These are phyloP conservation scores for Hormaphis cornu DNA, from an alignment of 1,140 invertebrate genomes.

Conservation along the genomic window DNA sequence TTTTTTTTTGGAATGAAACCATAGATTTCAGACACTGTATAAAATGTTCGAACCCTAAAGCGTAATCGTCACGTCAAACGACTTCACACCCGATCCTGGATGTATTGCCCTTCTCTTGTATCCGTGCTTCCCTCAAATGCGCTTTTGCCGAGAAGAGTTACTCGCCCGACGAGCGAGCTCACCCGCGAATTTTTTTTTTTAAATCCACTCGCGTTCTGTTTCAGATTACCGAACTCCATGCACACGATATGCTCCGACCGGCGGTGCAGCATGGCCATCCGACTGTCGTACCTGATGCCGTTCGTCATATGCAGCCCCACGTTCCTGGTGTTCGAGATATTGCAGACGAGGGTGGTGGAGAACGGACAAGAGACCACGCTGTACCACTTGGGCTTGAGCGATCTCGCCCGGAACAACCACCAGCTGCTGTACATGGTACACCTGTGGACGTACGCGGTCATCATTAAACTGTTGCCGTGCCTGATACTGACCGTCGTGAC, in stretches of 20 bases:
- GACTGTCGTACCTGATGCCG: conserved; percentile 68
- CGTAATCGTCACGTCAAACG: too few relatives aligned
- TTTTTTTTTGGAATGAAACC: background rate
- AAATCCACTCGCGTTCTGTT: background rate
- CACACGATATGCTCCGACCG: conserved; percentile 65
- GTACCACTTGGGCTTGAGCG: conserved; percentile 49
- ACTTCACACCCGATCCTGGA: too few relatives aligned
- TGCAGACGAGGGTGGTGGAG: conserved; percentile 35
- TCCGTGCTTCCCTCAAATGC: background rate
- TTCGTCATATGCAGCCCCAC: conserved; percentile 76
- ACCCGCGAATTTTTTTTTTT: too few relatives aligned
- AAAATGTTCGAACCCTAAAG: too few relatives aligned
- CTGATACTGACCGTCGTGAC: conserved; percentile 69
- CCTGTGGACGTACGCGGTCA: conserved; percentile 76
- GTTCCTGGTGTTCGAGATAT: conserved; percentile 54
- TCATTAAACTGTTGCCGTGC: conserved; percentile 78
- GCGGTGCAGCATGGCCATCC: conserved; percentile 61
- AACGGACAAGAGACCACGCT: conserved; percentile 11
- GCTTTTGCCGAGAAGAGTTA: background rate
- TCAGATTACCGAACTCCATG: conserved; percentile 64
- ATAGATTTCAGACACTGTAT: too few relatives aligned
- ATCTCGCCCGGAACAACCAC: conserved; percentile 42
- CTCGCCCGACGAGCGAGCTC: too few relatives aligned
- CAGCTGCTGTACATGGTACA: conserved; percentile 53
- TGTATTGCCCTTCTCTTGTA: too few relatives aligned